Evolutionary conservation across 2,797 vertebrate genomes (phyloP), one percentile per base, ranked within the genome.

Genomic region (Perodicticus potto): DNA sequence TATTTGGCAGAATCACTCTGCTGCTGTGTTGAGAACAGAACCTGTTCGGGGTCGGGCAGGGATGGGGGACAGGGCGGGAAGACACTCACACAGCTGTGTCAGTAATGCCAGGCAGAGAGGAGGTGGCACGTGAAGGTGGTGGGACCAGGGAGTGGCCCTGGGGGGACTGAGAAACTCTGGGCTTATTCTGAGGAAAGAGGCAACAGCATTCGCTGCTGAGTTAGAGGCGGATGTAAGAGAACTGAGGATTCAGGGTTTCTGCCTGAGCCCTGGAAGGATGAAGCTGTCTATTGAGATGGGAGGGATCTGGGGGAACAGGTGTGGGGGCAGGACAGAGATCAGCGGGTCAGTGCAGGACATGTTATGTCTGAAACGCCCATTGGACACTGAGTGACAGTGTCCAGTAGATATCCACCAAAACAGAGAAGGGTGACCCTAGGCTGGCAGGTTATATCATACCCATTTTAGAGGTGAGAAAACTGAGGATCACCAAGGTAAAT

Each of bases 401-500:
- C 61, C 23, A 4, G 16, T 8, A 6, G 27, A 2, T 23, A 27
- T 74, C 40, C 4, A 3, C n/a, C 0, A 0, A 91, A 37, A 12
- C 11, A 72, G 27, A 27, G 59, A 72, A 49, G 40, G 34, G 76
- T 67, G 13, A 23, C 61, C n/a, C 5, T 34, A 14, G 34, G 17
- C 83, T 40, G n/a, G 27, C 40, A 27, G 67, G 14, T 27, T 27
- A 32, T 16, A 14, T 49, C 49, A n/a, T 49, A 29, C 49, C 59
- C 77, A 74, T 88, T 92, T 85, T 61, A 95, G 37, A 96, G 61
- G 67, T 29, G 9, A 76, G 55, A 10, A 93, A 87, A 86, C 78
- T 63, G 74, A 81, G 43, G 34, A 27, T 29, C 32, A 0, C 19
- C 34, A 13, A 17, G 6, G 3, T 29, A 43, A 43, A 59, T 53